Percentiles rank a stretch among this genome's conserved stretches.
phyloP scores from a whole-genome alignment of 2,888 invertebrate genomes.

The Alentia gelatinosa region DNA sequence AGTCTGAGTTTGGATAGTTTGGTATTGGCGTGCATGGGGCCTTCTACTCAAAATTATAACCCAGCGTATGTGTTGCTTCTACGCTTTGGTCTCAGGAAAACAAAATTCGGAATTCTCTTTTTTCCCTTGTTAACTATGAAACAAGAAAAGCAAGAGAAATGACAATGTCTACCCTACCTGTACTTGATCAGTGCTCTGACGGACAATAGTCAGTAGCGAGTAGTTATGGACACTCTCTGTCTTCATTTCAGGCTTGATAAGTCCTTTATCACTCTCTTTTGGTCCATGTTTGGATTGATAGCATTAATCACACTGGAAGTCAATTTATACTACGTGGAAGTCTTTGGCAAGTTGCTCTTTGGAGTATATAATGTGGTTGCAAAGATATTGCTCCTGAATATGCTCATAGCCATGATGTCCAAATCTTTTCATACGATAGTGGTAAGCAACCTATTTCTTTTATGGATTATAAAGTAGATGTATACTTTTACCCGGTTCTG shows the following conservation, averaged over 20 bases:
- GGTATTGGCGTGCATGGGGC: constrained; percentile 25
- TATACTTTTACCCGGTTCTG: not conserved
- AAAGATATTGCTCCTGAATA: constrained; percentile 74
- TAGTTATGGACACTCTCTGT: constrained; percentile 52
- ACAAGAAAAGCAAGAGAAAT: not conserved
- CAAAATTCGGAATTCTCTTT: not conserved
- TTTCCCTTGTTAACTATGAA: not conserved
- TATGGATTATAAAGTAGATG: not conserved
- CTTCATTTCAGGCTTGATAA: constrained; percentile 77
- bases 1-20: not conserved
- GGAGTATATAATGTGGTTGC: constrained; percentile 70
- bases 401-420: constrained; percentile 77
- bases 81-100: not conserved
- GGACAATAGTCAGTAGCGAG: constrained; percentile 11
- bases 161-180: not conserved
- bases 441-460: constrained; percentile 64
- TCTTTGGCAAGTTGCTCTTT: constrained; percentile 65
- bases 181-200: constrained; percentile 29
- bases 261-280: constrained; percentile 81
- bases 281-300: constrained; percentile 80
- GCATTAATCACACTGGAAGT: constrained; percentile 61
- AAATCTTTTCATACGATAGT: constrained; percentile 74
- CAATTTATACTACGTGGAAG: constrained; percentile 60
- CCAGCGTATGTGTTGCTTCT: not conserved
- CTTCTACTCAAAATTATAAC: not conserved